phyloP scores from a whole-genome alignment of 2,888 invertebrate genomes.

The Bruchidius siliquastri region DNA sequence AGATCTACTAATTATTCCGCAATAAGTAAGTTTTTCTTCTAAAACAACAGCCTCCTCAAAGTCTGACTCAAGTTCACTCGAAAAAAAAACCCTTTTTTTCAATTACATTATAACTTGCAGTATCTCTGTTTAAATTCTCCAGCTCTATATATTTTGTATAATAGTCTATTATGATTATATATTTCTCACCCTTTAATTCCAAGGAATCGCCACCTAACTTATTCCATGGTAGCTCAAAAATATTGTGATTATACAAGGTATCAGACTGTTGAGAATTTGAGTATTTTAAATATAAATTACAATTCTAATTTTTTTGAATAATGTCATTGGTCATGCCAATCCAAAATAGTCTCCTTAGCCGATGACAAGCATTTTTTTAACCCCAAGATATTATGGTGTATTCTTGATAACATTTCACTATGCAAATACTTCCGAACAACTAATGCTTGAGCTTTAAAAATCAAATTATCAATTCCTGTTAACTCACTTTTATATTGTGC shows the following conservation, averaged over 20 bases:
- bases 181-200: conserved; percentile 6
- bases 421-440: conserved; percentile 15
- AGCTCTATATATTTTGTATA: conserved; percentile 17
- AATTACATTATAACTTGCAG: conserved; percentile 6
- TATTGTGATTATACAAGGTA: conserved; percentile 10
- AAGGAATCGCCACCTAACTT: conserved; percentile 12
- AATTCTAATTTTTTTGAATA: conserved; percentile 4
- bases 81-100: conserved; percentile 1
- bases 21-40: not conserved
- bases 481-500: conserved; percentile 13
- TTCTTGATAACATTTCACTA: conserved; percentile 13
- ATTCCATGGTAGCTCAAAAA: conserved; percentile 14
- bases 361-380: conserved; percentile 23
- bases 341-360: conserved; percentile 25
- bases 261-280: conserved; percentile 12
- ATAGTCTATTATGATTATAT: conserved; percentile 14
- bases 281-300: conserved; percentile 8
- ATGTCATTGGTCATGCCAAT: conserved; percentile 21
- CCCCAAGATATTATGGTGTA: conserved; percentile 19
- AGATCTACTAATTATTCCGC: not conserved
- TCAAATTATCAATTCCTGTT: conserved; percentile 13
- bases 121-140: conserved; percentile 5
- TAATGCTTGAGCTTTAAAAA: conserved; percentile 18
- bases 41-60: too few relatives aligned
- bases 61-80: not conserved